These are phyloP conservation scores for Andrena dorsata DNA, from an alignment of 2,888 invertebrate genomes.

Conservation along the genomic window DNA sequence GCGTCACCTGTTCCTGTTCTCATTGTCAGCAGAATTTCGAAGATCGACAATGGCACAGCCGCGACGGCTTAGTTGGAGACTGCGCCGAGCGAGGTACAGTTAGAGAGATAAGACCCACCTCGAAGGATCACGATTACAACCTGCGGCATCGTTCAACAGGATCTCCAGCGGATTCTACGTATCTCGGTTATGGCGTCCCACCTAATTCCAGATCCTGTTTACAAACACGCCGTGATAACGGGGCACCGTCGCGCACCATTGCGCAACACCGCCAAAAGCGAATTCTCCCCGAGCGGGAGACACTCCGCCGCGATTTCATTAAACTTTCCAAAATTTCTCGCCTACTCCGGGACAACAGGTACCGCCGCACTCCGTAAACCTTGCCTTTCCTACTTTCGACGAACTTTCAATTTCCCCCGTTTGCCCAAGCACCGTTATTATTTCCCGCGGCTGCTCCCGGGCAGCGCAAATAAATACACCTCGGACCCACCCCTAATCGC, in stretches of 20 bases:
- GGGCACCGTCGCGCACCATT: conserved; percentile 12
- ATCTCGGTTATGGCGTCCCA: conserved; percentile 66
- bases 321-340: not conserved
- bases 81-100: conserved; percentile 63
- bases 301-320: not conserved
- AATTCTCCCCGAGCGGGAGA: conserved; percentile 1
- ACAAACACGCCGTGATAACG: conserved; percentile 60
- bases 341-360: not conserved
- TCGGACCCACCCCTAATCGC: conserved; percentile 5
- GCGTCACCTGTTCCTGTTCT: not conserved
- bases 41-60: conserved; percentile 36
- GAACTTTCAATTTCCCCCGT: not conserved
- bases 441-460: conserved; percentile 1
- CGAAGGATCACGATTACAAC: conserved; percentile 70
- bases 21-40: conserved; percentile 37
- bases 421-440: not conserved
- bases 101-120: conserved; percentile 70
- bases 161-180: conserved; percentile 66
- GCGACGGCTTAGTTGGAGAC: conserved; percentile 19
- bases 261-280: conserved; percentile 22
- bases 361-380: too few relatives aligned
- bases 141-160: conserved; percentile 68
- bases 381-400: not conserved
- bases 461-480: conserved; percentile 4
- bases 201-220: conserved; percentile 70